Percentiles rank a stretch among this genome's conserved stretches.
Evolutionary conservation across 2,797 vertebrate species (phyloP).

Genomic region (Kryptopterus vitreolus): DNA sequence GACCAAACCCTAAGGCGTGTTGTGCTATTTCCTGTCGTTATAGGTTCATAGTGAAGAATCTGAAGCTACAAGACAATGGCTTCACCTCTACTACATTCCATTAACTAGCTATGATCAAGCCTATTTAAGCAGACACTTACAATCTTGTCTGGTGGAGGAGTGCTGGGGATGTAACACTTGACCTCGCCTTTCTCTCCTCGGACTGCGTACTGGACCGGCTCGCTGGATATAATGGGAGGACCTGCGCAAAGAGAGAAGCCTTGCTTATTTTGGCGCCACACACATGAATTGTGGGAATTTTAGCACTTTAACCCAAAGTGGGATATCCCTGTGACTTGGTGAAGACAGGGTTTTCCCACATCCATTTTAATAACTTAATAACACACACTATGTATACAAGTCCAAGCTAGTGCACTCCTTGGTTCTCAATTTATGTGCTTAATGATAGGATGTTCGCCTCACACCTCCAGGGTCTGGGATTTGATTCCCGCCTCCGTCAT

Average conservation of each 20-base stretch:
- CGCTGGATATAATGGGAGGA: conserved; percentile 92
- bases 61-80: background rate
- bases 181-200: conserved; percentile 88
- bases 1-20: background rate
- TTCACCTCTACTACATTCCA: background rate
- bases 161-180: conserved; percentile 93
- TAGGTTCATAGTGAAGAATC: background rate
- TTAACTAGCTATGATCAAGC: background rate
- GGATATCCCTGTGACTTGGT: background rate
- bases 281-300: background rate
- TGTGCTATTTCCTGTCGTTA: background rate
- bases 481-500: too few species aligned
- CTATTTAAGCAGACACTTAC: conserved; percentile 75
- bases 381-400: too few species aligned
- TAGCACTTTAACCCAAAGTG: background rate
- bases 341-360: too few species aligned
- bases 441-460: too few species aligned
- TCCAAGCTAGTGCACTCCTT: too few species aligned
- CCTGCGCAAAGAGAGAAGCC: conserved; percentile 68
- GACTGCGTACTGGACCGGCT: conserved; percentile 84
- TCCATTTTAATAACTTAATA: too few species aligned
- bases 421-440: too few species aligned
- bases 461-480: too few species aligned
- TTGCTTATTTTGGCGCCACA: background rate
- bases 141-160: conserved; percentile 90